Base-by-base conservation (phyloP, 1,140 invertebrate genomes). In the Uloborus diversus region DNA sequence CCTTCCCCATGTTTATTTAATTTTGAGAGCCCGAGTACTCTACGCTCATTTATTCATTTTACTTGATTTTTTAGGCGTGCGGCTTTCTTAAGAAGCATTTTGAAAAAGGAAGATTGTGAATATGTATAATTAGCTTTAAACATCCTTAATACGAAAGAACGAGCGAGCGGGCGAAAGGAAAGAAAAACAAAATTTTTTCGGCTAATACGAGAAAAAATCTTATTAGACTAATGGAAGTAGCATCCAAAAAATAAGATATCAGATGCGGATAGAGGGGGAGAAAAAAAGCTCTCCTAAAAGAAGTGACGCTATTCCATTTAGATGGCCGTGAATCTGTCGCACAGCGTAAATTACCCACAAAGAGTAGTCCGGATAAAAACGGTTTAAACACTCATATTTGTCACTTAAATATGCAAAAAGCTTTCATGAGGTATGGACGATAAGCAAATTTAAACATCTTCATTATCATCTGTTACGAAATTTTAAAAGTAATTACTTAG, bases 401-500 rank as follows among this genome's bases (percentile, higher is more conserved):
- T 78, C 73, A 78, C 73, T 78, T 78, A 78, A 78, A 65, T 78
- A 78, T 78, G 73, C 57, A 65, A 78, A 78, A 78, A 64, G 73
- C 59, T 65, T 78, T 64, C 14, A 9, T 66, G 73, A 65, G 28
- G 42, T 64, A 28, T 56, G 73, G 49, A 65, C 57, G n/a, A n/a
- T 78, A 78, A 59, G 61, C 53, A 56, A 78, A n/a, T 65, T 78
- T 57, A 78, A 78, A 78, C 27, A 78, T 78, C 61, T 61, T 78
- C 65, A 78, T 78, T 78, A 78, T 56, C 73, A 37, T 30, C 73
- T 78, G 33, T 78, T 78, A 66, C 4, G 28, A 51, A 1, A 53
- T 42, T 65, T 57, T 65, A 51, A 27, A n/a, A 49, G 47, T 69
- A 69, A 69, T 69, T 69, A 69, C 56, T 56, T 49, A 56, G 66